Evolutionary conservation across 2,797 vertebrate species (phyloP), one percentile per base, ranked within the genome.

Genomic region (Coregonus ussuriensis): DNA sequence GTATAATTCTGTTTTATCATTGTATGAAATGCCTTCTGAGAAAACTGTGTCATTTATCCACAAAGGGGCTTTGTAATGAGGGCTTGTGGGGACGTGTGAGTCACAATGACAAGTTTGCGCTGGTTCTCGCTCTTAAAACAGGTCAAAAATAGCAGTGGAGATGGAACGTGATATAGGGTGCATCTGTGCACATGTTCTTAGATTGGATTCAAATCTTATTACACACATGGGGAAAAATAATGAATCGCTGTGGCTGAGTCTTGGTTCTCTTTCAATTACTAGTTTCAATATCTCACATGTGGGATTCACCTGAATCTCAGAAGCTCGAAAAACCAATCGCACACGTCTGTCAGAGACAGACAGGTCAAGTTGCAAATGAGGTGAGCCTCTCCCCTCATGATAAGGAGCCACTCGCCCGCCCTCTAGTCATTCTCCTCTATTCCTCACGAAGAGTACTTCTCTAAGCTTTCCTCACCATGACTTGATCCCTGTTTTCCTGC

Each of bases 41-140:
- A 81, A 79, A 77, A 70, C 47, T 37, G 74, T 76, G 74, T 79
- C 74, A 76, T 73, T 81, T 73, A 71, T 77, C 76, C 78, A 74
- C 80, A 74, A 77, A 72, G 62, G 77, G 16, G 33, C 25, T 33
- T 18, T 69, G 66, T 82, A 82, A 84, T 78, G 75, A 84, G 66
- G 41, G 41, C 41, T 47, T 9, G 9, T 47, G 41, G 41, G 41
- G 41, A 47, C 41, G 41, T 47, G 9, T 47, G 9, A 47, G 41
- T 47, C 41, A 47, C 41, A 47, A 11, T 47, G 41, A 47, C 9
- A 47, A 47, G 41, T 33, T 29, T 68, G 29, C 5, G 15, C 66
- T 33, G 31, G 4, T 33, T 68, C 31, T 5, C 33, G 15, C 29
- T 37, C 29, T n/a, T 33, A 21, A 3, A 63, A 63, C 7, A 25